A percentile compares a stretch with the other conserved stretches of the same genome.
Evolutionary conservation across 2,113 vertebrate genomes (phyloP).

Genomic region (Irena cyanogastra): DNA sequence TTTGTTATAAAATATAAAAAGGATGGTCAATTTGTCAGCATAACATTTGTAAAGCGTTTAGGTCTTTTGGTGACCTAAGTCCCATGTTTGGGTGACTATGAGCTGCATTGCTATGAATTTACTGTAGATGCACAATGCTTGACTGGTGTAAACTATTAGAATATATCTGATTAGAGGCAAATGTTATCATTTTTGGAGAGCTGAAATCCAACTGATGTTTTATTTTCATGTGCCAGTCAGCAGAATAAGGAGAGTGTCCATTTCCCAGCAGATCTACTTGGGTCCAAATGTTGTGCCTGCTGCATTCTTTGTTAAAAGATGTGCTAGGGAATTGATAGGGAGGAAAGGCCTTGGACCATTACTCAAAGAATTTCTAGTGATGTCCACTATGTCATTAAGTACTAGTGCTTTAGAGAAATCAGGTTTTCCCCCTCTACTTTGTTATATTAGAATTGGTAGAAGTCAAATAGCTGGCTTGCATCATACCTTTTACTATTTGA

Average conservation of each 20-base stretch:
- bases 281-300: not conserved
- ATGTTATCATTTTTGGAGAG: not conserved
- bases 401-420: not conserved
- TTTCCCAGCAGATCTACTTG: not conserved
- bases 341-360: fast-evolving
- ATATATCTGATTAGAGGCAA: not conserved
- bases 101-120: not conserved
- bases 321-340: not conserved
- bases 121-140: not conserved
- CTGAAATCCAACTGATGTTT: not conserved
- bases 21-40: not conserved
- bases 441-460: not conserved
- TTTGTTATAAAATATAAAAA: not conserved
- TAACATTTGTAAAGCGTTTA: not conserved
- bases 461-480: not conserved
- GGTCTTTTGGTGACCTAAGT: not conserved
- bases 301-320: not conserved
- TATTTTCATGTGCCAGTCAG: not conserved
- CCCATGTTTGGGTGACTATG: fast-evolving
- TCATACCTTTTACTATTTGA: constrained; percentile 18
- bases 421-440: not conserved
- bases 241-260: not conserved
- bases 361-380: not conserved
- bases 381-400: not conserved
- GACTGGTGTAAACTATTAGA: not conserved